phyloP scores from a whole-genome alignment of 2,113 vertebrate genomes.

The Channa maculata region DNA sequence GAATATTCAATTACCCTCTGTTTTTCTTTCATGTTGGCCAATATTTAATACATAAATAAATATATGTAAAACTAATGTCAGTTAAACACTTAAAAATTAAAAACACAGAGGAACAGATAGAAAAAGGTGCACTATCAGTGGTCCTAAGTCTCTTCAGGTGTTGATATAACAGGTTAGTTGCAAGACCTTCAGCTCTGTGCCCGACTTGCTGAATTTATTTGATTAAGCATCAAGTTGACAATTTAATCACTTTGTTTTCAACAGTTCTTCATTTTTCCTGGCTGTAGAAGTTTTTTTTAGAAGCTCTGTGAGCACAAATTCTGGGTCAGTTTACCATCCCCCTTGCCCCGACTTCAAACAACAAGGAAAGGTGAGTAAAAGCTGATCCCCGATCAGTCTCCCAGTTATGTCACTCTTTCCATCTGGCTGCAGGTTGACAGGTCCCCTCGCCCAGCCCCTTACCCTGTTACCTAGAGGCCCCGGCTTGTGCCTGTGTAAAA shows the following conservation, averaged over 20 bases:
- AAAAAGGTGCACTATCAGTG: background rate
- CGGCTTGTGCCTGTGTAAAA: conserved; percentile 78
- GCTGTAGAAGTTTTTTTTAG: background rate
- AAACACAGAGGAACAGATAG: background rate
- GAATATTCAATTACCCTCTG: background rate
- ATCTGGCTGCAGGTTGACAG: conserved; percentile 70
- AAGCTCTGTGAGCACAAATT: conserved; percentile 7
- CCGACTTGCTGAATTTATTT: background rate
- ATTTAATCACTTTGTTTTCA: conserved; percentile 22
- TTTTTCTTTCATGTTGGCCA: background rate
- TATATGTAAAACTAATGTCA: background rate
- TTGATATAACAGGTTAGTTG: background rate
- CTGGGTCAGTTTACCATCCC: conserved; percentile 63
- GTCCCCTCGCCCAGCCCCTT: conserved; percentile 67
- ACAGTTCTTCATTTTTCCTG: conserved; percentile 23
- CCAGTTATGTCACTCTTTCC: conserved; percentile 34
- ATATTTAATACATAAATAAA: background rate
- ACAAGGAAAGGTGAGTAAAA: background rate
- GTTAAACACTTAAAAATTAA: background rate
- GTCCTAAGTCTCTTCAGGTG: background rate
- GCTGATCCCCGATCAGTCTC: conserved; percentile 69
- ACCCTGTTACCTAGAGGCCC: conserved; percentile 61
- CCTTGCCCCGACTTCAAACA: background rate
- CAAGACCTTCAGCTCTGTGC: background rate
- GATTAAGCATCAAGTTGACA: conserved; percentile 1